Percentiles rank a stretch among this genome's conserved stretches.
Evolutionary conservation across 2,888 invertebrate genomes (phyloP).

Genomic region (Caradrina kadenii): DNA sequence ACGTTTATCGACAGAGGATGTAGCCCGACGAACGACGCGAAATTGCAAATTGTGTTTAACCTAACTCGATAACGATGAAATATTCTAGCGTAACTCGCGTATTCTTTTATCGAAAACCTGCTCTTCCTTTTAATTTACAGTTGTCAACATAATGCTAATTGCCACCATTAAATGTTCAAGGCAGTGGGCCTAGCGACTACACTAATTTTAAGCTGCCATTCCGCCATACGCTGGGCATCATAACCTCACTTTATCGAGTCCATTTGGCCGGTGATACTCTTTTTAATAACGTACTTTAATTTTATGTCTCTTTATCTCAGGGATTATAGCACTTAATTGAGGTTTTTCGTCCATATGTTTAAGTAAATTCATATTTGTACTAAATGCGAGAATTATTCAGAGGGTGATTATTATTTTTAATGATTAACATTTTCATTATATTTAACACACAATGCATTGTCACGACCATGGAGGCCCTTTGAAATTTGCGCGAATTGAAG

Average conservation of each 20-base stretch:
- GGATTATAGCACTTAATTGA: conserved; percentile 82
- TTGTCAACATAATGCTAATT: conserved; percentile 65
- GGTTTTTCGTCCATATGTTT: conserved; percentile 77
- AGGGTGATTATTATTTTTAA: conserved; percentile 51
- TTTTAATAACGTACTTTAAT: conserved; percentile 88
- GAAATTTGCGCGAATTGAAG: conserved; percentile 19
- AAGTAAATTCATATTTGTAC: conserved; percentile 65
- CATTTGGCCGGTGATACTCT: conserved; percentile 86
- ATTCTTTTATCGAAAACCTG: conserved; percentile 45
- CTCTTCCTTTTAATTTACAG: conserved; percentile 62
- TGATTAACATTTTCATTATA: conserved; percentile 46
- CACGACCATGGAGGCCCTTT: conserved; percentile 48
- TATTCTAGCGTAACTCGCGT: conserved; percentile 57
- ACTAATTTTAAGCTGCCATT: conserved; percentile 81
- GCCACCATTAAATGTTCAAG: conserved; percentile 64
- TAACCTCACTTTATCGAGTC: conserved; percentile 84
- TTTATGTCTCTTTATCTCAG: conserved; percentile 85
- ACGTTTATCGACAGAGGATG: conserved; percentile 82
- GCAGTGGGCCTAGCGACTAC: conserved; percentile 70
- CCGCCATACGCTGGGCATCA: conserved; percentile 81
- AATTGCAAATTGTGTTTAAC: conserved; percentile 83
- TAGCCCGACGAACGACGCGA: conserved; percentile 74
- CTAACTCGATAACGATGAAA: conserved; percentile 79
- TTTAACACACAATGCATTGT: conserved; percentile 44
- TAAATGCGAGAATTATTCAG: conserved; percentile 52